Evolutionary conservation across 2,113 vertebrate species (phyloP).

Genomic region (Anarhynchus alexandrinus): DNA sequence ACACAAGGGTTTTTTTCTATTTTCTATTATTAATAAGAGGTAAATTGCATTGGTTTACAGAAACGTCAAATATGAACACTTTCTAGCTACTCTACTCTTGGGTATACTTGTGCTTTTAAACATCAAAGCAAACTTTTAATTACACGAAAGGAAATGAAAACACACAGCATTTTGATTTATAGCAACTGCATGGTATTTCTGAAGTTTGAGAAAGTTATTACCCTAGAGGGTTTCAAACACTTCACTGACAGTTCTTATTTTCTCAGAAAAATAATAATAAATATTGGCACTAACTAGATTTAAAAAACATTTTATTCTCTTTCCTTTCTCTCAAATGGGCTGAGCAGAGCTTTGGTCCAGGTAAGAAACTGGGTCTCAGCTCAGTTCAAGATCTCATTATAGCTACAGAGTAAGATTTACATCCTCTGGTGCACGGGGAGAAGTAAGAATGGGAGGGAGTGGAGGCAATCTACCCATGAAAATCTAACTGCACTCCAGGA

Average conservation of each 20-base stretch:
- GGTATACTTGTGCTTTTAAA: neutral
- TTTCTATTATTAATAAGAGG: neutral
- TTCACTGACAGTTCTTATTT: slow-evolving; percentile 1
- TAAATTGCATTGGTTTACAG: neutral
- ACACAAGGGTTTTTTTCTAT: neutral
- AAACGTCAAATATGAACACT: neutral
- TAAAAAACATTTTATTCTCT: neutral
- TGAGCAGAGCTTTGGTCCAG: neutral
- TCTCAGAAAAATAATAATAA: neutral
- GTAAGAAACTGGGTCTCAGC: neutral
- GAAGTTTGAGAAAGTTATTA: slow-evolving; percentile 23
- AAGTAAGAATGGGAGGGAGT: neutral
- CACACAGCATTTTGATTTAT: slow-evolving; percentile 29
- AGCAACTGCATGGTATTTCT: neutral
- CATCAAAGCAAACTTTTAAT: slow-evolving; percentile 37
- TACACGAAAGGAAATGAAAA: slow-evolving; percentile 15
- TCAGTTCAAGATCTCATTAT: neutral
- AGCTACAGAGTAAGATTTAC: neutral
- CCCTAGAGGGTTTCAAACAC: neutral
- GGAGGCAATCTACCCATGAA: neutral
- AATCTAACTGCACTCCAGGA: neutral
- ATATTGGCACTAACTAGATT: neutral
- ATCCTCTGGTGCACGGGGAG: neutral
- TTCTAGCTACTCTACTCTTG: neutral
- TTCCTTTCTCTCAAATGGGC: neutral